Conservation (phyloP, 2,888 invertebrate genomes). For the Oscheius onirici region DNA sequence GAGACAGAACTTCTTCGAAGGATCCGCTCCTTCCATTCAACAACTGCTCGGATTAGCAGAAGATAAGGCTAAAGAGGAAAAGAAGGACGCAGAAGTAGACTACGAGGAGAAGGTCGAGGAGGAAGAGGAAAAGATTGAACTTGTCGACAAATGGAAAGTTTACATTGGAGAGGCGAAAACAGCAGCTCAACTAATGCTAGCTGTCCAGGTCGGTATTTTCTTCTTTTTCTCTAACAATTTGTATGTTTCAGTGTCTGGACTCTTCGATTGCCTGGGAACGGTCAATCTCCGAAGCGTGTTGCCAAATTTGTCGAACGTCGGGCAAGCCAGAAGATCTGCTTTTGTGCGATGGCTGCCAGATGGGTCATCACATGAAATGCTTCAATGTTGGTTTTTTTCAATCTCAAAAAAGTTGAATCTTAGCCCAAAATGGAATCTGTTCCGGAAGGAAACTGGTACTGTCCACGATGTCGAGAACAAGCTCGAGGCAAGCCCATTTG, state of each 20-base stretch:
- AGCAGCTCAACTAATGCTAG: constrained; percentile 89
- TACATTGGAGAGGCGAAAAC: constrained; percentile 86
- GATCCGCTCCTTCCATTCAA: constrained; percentile 23
- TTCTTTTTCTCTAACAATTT: no score
- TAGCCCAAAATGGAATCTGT: constrained; percentile 74
- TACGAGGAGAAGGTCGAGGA: constrained; percentile 32
- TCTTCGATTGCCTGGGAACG: constrained; percentile 96
- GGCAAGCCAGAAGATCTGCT: constrained; percentile 94
- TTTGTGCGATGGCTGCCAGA: constrained; percentile 96
- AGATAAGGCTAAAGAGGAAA: constrained; percentile 10
- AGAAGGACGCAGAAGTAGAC: constrained; percentile 16
- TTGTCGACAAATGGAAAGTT: constrained; percentile 81
- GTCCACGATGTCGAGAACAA: constrained; percentile 84
- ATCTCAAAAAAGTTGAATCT: neutral
- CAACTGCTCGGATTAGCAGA: constrained; percentile 14
- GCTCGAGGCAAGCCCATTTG: constrained; percentile 91
- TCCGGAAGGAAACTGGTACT: constrained; percentile 98
- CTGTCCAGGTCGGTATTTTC: constrained; percentile 70
- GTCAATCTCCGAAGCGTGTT: constrained; percentile 92
- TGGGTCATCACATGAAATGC: constrained; percentile 97
- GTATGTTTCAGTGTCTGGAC: constrained; percentile 85
- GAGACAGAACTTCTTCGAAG: constrained; percentile 27
- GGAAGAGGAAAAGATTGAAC: constrained; percentile 29
- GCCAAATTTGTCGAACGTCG: constrained; percentile 92
- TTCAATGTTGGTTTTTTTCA: constrained; percentile 79